phyloP scores from a whole-genome alignment of 1,140 invertebrate species.

The Dinothrombium tinctorium region DNA sequence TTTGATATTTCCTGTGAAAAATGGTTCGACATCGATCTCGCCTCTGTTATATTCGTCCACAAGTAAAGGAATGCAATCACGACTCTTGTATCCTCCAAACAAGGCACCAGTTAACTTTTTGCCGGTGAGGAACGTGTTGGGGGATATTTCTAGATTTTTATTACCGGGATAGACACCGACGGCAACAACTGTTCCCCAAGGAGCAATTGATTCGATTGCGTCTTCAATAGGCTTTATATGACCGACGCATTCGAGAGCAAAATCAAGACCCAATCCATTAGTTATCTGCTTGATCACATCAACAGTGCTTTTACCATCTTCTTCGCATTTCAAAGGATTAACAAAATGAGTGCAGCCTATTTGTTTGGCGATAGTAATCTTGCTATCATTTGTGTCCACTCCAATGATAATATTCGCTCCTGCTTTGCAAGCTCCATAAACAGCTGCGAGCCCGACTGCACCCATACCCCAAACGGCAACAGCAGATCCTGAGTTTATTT shows the following conservation, averaged over 20 bases:
- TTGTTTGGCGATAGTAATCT: slow-evolving; percentile 57
- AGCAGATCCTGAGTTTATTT: slow-evolving; percentile 47
- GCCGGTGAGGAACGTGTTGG: neutral
- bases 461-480: slow-evolving; percentile 86
- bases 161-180: slow-evolving; percentile 33
- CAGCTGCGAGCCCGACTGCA: slow-evolving; percentile 71
- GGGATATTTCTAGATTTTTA: neutral
- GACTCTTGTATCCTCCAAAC: neutral
- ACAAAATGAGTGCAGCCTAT: slow-evolving; percentile 79
- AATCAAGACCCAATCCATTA: slow-evolving; percentile 77
- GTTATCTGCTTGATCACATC: slow-evolving; percentile 69
- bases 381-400: slow-evolving; percentile 67
- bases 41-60: neutral
- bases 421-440: slow-evolving; percentile 69
- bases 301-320: slow-evolving; percentile 44
- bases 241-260: slow-evolving; percentile 94
- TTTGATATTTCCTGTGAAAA: neutral
- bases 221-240: slow-evolving; percentile 85
- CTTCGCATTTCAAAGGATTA: slow-evolving; percentile 43
- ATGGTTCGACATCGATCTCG: neutral
- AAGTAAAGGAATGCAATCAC: neutral
- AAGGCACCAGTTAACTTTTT: neutral
- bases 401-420: slow-evolving; percentile 81
- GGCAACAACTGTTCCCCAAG: slow-evolving; percentile 91
- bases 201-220: slow-evolving; percentile 83